phyloP scores from a whole-genome alignment of 2,888 invertebrate genomes.

The Exocentrus adspersus region DNA sequence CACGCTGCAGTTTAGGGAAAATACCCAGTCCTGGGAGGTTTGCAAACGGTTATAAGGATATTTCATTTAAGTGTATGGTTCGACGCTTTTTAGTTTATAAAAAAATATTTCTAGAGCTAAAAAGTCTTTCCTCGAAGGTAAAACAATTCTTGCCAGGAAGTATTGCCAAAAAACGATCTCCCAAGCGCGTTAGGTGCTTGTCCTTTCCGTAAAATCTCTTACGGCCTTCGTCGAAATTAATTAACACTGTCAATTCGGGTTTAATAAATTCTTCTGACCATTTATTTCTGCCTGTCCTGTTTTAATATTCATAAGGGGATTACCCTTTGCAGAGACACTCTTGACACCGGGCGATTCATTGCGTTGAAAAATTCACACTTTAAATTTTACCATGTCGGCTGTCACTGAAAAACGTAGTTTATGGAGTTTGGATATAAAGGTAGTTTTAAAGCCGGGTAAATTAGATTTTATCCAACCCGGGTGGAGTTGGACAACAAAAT shows the following conservation, averaged over 20 bases:
- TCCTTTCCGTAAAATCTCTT: not conserved
- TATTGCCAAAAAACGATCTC: no score
- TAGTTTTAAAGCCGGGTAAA: not conserved
- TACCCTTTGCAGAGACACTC: conserved; percentile 4
- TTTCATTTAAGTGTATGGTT: no score
- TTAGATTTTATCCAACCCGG: not conserved
- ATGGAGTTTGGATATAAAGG: not conserved
- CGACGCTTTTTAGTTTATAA: no score
- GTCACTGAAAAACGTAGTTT: not conserved
- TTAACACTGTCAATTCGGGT: not conserved
- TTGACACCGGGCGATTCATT: not conserved
- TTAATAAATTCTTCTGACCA: not conserved
- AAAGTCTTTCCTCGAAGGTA: no score
- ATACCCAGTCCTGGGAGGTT: not conserved
- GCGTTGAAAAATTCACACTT: not conserved
- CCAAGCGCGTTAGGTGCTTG: no score
- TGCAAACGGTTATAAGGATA: no score
- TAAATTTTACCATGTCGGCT: not conserved
- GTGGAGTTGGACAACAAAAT: no score
- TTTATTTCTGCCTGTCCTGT: not conserved
- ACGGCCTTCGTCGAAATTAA: not conserved
- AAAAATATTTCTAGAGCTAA: no score
- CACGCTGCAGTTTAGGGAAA: not conserved
- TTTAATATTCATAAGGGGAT: conserved; percentile 10
- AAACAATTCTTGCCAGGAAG: no score